A percentile compares a stretch with the other conserved stretches of the same genome.
Evolutionary conservation across 2,113 vertebrate genomes (phyloP).

Genomic region (Pterocles orientalis): DNA sequence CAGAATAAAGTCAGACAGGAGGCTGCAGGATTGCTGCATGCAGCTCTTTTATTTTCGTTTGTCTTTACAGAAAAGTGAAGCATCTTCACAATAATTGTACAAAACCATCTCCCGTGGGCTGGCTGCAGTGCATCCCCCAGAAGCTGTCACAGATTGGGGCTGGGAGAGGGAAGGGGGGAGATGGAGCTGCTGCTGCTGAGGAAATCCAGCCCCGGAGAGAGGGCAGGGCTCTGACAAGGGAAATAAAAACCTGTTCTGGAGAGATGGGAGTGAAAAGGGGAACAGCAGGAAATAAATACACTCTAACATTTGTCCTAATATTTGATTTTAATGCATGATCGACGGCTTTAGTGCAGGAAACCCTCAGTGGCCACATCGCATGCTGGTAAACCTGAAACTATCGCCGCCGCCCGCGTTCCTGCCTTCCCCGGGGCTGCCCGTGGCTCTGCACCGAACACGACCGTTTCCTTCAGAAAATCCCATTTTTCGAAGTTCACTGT

Average conservation of each 20-base stretch:
- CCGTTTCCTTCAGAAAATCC: background rate
- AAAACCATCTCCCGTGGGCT: constrained; percentile 63
- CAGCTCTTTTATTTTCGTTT: constrained; percentile 83
- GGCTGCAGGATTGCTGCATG: constrained; percentile 78
- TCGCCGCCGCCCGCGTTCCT: fast-evolving
- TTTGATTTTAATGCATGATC: background rate
- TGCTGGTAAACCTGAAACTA: background rate
- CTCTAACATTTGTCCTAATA: background rate
- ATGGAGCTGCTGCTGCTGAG: background rate
- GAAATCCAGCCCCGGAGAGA: background rate
- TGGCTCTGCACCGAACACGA: background rate
- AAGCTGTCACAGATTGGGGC: background rate
- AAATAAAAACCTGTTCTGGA: background rate
- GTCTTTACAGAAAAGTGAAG: constrained; percentile 77
- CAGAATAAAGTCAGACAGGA: background rate
- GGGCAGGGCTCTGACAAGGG: background rate
- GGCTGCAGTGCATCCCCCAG: constrained; percentile 38
- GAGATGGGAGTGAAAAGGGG: background rate
- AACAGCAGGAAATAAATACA: background rate
- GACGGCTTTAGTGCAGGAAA: background rate
- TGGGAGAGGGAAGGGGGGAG: constrained; percentile 31
- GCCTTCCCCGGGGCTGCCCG: background rate
- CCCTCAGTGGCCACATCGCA: background rate
- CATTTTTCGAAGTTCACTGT: fast-evolving
- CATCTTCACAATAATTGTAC: constrained; percentile 77